Percentiles rank a stretch among this genome's conserved stretches.
Conservation (phyloP, 2,888 invertebrate species). For the Melinaea marsaeus region DNA sequence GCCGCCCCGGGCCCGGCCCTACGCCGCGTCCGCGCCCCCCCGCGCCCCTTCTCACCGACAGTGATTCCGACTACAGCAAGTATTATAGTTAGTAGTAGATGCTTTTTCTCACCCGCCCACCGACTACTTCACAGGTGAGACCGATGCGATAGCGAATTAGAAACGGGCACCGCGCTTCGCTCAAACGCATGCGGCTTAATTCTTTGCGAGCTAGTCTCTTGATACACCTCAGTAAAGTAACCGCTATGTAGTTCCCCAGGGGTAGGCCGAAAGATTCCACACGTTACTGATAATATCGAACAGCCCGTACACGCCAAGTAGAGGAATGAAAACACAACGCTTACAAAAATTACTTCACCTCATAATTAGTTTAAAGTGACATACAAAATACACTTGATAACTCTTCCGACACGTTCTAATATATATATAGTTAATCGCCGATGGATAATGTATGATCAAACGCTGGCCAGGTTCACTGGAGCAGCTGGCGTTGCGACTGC, state of each 20-base stretch:
- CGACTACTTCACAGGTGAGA: constrained; percentile 42
- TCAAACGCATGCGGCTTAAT: constrained; percentile 31
- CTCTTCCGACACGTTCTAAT: no score
- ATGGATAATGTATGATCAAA: background rate
- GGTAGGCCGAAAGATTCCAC: no score
- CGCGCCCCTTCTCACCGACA: constrained; percentile 46
- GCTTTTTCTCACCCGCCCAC: constrained; percentile 58
- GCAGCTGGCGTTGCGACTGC: constrained; percentile 62
- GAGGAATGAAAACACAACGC: background rate
- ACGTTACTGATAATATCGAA: no score
- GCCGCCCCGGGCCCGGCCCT: constrained; percentile 36
- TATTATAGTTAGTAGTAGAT: constrained; percentile 77
- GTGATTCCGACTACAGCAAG: constrained; percentile 76
- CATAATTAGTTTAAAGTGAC: no score
- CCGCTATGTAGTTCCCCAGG: background rate
- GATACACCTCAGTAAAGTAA: background rate
- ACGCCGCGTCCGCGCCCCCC: constrained; percentile 27
- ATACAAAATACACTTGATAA: no score
- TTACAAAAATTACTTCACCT: background rate
- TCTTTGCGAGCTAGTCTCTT: constrained; percentile 23
- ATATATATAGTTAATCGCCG: background rate
- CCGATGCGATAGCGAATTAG: constrained; percentile 29
- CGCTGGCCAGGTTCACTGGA: constrained; percentile 60
- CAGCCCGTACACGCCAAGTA: background rate
- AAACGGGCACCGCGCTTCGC: constrained; percentile 31